These are phyloP conservation scores for Blennius ocellaris DNA, from an alignment of 2,113 vertebrate species.

Conservation along the genomic window DNA sequence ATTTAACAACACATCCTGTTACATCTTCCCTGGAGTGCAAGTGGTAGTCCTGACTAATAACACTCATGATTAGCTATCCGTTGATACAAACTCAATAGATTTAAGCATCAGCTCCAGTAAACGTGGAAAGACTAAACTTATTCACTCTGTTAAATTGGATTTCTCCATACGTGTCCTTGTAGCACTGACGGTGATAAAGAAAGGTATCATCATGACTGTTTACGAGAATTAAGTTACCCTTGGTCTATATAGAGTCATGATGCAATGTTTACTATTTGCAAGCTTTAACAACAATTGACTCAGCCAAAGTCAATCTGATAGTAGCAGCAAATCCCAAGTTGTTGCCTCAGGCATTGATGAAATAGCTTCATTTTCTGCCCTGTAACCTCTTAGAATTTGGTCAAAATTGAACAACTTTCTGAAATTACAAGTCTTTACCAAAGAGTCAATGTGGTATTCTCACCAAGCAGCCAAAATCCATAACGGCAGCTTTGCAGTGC, in stretches of 20 bases:
- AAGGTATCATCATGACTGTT: not conserved
- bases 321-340: not conserved
- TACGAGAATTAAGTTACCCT: not conserved
- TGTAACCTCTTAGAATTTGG: constrained; percentile 5
- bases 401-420: not conserved
- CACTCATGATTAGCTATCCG: not conserved
- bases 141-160: not conserved
- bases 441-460: not conserved
- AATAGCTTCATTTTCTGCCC: not conserved
- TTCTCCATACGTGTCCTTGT: not conserved
- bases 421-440: not conserved
- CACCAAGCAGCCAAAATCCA: constrained; percentile 26
- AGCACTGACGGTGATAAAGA: not conserved
- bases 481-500: constrained; percentile 16
- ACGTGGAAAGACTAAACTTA: not conserved
- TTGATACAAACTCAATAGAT: not conserved
- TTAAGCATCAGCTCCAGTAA: not conserved
- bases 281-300: constrained; percentile 4
- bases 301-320: constrained; percentile 4
- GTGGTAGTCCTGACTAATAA: not conserved
- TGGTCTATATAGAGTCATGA: not conserved
- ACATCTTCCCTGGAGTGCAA: no score
- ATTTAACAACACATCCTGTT: no score
- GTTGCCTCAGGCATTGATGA: constrained; percentile 10
- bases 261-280: not conserved